phyloP scores from a whole-genome alignment of 2,113 vertebrate genomes.

The Heptranchias perlo region DNA sequence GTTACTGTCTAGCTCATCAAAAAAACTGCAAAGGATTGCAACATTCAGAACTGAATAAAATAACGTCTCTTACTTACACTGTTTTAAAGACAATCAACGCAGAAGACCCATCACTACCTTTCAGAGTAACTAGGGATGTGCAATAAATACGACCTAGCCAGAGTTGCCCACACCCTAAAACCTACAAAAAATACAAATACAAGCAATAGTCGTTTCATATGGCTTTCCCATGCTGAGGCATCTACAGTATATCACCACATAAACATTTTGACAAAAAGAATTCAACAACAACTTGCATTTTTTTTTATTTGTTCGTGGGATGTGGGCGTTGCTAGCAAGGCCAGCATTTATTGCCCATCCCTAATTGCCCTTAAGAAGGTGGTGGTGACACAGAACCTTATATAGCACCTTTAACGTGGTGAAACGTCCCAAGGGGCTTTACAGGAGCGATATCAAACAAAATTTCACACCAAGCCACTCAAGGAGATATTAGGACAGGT shows the following conservation, averaged over 20 bases:
- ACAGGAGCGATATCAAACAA: background rate
- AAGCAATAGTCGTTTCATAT: too few species aligned
- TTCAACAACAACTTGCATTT: background rate
- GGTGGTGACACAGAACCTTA: too few species aligned
- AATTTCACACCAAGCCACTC: background rate
- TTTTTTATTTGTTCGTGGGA: too few species aligned
- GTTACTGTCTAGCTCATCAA: background rate
- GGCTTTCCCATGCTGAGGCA: too few species aligned
- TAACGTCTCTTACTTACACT: background rate
- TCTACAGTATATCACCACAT: background rate
- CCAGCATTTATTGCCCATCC: too few species aligned
- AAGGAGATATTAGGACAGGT: background rate
- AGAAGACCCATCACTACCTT: too few species aligned
- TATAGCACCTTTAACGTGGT: background rate
- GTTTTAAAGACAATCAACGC: background rate
- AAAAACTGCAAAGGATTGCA: background rate
- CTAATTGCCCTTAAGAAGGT: too few species aligned
- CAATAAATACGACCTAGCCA: background rate
- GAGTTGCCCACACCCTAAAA: background rate
- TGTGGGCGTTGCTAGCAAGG: too few species aligned
- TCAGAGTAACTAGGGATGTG: too few species aligned
- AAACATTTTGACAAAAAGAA: background rate
- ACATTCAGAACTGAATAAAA: background rate
- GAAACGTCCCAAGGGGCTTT: background rate
- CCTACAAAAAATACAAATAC: background rate